Evolutionary conservation across 2,113 vertebrate genomes (phyloP), one percentile per base, ranked within the genome.

Genomic region (Vulpes ferrilata): DNA sequence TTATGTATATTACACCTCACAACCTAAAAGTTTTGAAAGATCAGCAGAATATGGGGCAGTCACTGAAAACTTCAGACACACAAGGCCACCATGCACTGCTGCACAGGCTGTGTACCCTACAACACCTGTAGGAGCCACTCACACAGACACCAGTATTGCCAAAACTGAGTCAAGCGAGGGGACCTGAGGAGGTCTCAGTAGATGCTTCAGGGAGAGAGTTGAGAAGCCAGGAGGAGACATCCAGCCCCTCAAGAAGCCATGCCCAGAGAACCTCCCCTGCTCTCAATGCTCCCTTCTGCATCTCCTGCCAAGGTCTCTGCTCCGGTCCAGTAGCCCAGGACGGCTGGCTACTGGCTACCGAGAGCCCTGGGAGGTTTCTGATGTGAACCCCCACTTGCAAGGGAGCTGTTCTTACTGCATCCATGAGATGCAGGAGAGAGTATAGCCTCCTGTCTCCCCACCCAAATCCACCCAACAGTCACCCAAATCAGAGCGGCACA

Each of bases 131-230:
- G 73, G 53, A 5, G 7, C n/a, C 35, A 5, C 43, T 10, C 22
- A n/a, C 13, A 8, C 0, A n/a, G 67, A 71, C 22, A 7, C 3
- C 7, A 35, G 1, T 4, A 35, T 32, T 11, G 38, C 67, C 69
- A 20, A 30, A 38, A 43, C 48, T 5, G 38, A 17, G 22, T 64
- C 64, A 64, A 43, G 57, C 22, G 67, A 85, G 74, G 17, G 25
- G 23, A 73, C 11, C 15, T 0, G 19, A 2, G 25, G 0, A 13
- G 23, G n/a, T 11, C 64, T 83, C n/a, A 0, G 30, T 35, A 60
- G 30, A 27, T 3, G 2, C 43, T 23, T 32, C 51, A 13, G 6
- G 11, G 15, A 55, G 82, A 65, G 60, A 83, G 69, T 38, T 7
- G 53, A 53, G 25, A 76, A 59, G 17, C 8, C 32, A 19, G 32